Base-by-base conservation (phyloP, 2,888 invertebrate genomes). In the Drosophila neonasuta region DNA sequence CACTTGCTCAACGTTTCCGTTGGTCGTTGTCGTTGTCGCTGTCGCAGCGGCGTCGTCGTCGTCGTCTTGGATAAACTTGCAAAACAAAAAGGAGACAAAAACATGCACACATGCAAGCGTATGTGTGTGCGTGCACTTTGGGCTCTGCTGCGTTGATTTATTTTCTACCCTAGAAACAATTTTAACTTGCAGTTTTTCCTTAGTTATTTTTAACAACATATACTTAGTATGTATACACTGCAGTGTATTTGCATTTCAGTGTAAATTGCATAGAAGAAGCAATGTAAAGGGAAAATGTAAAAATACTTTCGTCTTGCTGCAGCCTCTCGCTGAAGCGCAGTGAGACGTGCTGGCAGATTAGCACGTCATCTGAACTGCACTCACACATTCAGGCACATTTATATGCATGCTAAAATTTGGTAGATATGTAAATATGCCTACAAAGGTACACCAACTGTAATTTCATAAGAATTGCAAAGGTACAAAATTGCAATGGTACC, bases 121-220 rank as follows among this genome's bases (percentile, higher is more conserved):
- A 7, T 65, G 11, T 42, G 17, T 54, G 30, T 52, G 49, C 72
- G 42, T 51, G 11, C 30, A 30, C 30, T 55, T 32, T 17, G 32
- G 39, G 46, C 49, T 50, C 52, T 56, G 54, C n/a, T 60, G 57
- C 77, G 63, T 64, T 66, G 82, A 85, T 85, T 87, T 86, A 79
- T 77, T 84, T 83, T 87, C 68, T 78, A 80, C 77, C 83, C 87
- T 74, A 87, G 83, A 80, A 85, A 83, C 87, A 82, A 74, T 66
- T 83, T 86, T 71, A 55, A 75, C 69, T 69, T 85, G 72, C 74
- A 42, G 54, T 73, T 85, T 82, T 77, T 65, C 65, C 75, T 46
- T 68, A 71, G 80, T 74, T 85, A 79, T 85, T 85, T 86, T 79
- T 82, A 82, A 72, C 62, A 51, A 36, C 49, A 57, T 49, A 54